Evolutionary conservation across 1,140 invertebrate species (phyloP).

Genomic region (Lepidostoma basale): DNA sequence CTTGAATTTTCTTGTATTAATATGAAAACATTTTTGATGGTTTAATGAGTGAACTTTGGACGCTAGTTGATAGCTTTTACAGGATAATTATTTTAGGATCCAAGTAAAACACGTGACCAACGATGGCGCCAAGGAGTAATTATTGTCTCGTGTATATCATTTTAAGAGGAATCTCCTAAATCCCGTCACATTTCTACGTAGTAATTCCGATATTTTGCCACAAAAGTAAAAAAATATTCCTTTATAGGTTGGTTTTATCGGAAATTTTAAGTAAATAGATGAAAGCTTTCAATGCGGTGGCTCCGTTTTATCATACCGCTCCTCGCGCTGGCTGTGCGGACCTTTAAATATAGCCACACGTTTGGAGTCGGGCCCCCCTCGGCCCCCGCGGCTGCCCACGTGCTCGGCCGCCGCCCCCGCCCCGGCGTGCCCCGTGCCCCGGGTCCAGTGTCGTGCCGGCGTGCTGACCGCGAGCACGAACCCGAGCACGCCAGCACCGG

Average conservation of each 20-base stretch:
- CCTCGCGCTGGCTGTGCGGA: not conserved
- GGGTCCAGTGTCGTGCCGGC: constrained; percentile 18
- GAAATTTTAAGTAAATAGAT: no score
- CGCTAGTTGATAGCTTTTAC: no score
- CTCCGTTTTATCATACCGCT: not conserved
- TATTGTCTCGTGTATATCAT: no score
- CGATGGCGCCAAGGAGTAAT: no score
- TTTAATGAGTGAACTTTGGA: no score
- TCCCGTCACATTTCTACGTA: not conserved
- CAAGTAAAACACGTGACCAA: no score
- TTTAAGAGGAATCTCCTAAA: not conserved
- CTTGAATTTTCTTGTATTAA: no score
- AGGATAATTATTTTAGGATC: no score
- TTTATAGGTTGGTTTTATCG: no score
- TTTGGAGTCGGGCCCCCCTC: constrained; percentile 15
- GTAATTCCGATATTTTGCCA: not conserved
- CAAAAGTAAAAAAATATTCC: not conserved
- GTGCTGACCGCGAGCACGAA: constrained; percentile 21
- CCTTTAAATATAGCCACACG: constrained; percentile 27
- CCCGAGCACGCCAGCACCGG: constrained; percentile 9
- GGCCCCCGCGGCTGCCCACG: constrained; percentile 27
- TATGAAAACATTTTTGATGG: no score
- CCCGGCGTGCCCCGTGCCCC: not conserved
- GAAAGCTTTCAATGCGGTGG: constrained; percentile 1
- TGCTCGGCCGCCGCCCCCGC: constrained; percentile 8